Base-by-base conservation (phyloP, 2,888 invertebrate species). In the Microplitis deprimator region DNA sequence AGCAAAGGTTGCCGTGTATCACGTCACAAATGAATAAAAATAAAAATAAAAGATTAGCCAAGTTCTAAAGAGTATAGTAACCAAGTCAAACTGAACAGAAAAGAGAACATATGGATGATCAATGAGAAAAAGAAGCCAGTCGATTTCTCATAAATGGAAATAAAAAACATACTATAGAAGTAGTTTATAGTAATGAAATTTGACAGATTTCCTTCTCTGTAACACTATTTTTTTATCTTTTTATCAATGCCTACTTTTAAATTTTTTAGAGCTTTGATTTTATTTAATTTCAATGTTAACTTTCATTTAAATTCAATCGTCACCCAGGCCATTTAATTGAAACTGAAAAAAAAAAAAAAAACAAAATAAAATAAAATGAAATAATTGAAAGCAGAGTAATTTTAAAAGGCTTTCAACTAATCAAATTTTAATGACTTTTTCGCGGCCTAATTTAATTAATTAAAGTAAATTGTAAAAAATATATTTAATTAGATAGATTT, bases 1-100 rank as follows among this genome's bases (percentile, higher is more conserved):
- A 29, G 29, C 2, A 29, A 29, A 67, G 67, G 67, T 67, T 67
- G 67, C 67, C 67, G 29, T 5, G 39, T 13, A 39, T 39, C 67
- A n/a, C 39, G 39, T 50, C 13, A 1, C 50, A 50, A 50, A 50
- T 50, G 0, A 50, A 50, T 8, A 8, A 5, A 5, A 50, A 13
- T 50, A 50, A 50, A 50, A 50, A 50, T 50, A 50, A 13, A 50
- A 50, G 4, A 50, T 13, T 13, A 50, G 8, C 50, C 50, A 50
- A 50, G 50, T 50, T 50, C 13, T 4, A 50, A 50, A 50, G 50
- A 50, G 50, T 10, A 50, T 41, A 10, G 6, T 41, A 41, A 41
- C 29, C 29, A 29, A 29, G 29, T 29, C 29, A 29, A 29, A 29
- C 29, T 29, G 29, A 29, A 29, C 29, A 29, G 3, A 29, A 29